phyloP scores from a whole-genome alignment of 2,888 invertebrate species.

The Deroplatys truncata region DNA sequence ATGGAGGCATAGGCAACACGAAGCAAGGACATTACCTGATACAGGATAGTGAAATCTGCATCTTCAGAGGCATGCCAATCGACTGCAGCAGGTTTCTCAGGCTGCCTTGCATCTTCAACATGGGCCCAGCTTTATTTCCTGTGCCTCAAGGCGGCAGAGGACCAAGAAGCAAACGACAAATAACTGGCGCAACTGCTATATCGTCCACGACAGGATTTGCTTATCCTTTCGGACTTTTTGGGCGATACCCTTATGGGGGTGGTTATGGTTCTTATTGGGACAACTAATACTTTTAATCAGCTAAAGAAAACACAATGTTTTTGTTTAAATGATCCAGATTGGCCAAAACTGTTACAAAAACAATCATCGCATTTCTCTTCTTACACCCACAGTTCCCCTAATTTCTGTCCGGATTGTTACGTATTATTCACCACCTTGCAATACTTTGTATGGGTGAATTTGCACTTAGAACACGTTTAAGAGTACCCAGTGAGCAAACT shows the following conservation, averaged over 20 bases:
- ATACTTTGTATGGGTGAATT: too few species aligned
- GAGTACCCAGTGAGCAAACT: too few species aligned
- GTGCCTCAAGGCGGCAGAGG: neutral
- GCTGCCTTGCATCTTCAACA: neutral
- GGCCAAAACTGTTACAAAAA: too few species aligned
- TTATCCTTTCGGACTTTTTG: neutral
- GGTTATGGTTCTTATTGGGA: neutral
- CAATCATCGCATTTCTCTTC: too few species aligned
- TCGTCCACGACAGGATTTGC: neutral
- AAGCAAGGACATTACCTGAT: neutral
- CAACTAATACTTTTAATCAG: too few species aligned
- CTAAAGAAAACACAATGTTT: too few species aligned
- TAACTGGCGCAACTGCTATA: neutral
- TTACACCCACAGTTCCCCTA: too few species aligned
- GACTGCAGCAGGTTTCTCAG: neutral
- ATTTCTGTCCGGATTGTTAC: too few species aligned
- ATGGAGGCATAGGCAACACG: neutral
- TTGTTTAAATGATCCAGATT: too few species aligned
- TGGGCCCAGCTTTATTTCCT: neutral
- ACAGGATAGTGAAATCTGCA: neutral
- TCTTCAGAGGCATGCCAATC: neutral
- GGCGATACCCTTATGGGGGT: neutral
- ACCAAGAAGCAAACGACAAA: neutral
- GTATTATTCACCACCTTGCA: too few species aligned
- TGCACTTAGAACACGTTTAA: too few species aligned